Evolutionary conservation across 53 echinoderm and acorn worm genomes (phyloP), one percentile per base, ranked within the genome.

Genomic region (Actinopyga echinites): DNA sequence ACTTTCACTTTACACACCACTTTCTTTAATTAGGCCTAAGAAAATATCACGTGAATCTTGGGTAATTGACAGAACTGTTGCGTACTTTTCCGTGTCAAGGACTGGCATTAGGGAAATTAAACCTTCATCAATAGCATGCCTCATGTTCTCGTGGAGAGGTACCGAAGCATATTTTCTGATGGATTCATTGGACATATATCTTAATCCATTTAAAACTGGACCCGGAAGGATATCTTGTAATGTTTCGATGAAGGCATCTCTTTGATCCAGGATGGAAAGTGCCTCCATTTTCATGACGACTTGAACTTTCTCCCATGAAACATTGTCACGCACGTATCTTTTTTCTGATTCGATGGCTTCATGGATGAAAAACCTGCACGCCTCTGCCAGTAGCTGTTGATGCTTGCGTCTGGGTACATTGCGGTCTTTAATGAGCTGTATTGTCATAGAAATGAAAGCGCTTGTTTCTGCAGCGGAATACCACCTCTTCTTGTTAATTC

Each of bases 261-360:
- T 52, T 54, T 75, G 75, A 44, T 52, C 52, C 4, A 54, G 17
- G 19, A 75, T 45, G 22, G 25, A 5, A 17, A 75, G 3, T 45
- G 75, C 30, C 22, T 75, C 75, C 5, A 75, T 29, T 0, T 75
- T 75, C 29, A 75, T 30, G 4, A 8, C 0, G 8, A 0, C 44
- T 54, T 75, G 54, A 38, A 53, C 75, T 25, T 26, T 52, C 3
- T 38, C 22, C 75, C 75, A 75, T 38, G 75, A 53, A 28, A 75
- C 22, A 1, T 19, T 22, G 0, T 54, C 54, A 11, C 28, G 0
- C 1, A 53, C 24, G 9, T 17, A 44, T 9, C 49, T 8, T 24
- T 12, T 53, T 75, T 75, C 75, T 23, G 75, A 75, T 11, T 28
- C 45, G 12, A 53, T 6, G 3, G 75, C 75, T 52, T 75, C 54